Base-by-base conservation (phyloP, 2,113 vertebrate genomes). In the Lonchura striata region DNA sequence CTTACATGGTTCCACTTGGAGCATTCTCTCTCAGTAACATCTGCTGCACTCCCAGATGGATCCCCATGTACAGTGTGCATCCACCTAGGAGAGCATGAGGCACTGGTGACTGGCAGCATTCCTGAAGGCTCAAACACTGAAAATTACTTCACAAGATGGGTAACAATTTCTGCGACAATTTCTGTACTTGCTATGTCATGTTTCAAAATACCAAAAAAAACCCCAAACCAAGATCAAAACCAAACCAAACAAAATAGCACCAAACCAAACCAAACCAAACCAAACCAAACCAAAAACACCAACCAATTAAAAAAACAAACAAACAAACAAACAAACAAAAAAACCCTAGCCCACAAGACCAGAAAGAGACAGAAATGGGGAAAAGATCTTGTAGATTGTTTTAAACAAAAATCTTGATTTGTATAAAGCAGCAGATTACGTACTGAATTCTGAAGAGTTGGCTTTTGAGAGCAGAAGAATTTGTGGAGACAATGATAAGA, bases 211-310 rank as follows among this genome's bases (percentile, higher is more conserved):
- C 8, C 2, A 6, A 1, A 50, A n/a, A 37, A 44, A 11, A 2
- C n/a, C 22, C 28, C 2, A 27, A 50, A 25, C 7, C 10, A 5
- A n/a, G n/a, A n/a, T n/a, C n/a, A n/a, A 49, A 27, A 28, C 19
- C 5, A 0, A 28, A 16, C 1, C 12, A 49, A 49, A 50, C 9
- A 24, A 59, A 59, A 35, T 15, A 24, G 13, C 9, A 42, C 9
- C 19, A 17, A 57, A 59, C 4, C 33, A 24, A n/a, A 28, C n/a
- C 12, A 18, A n/a, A 35, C 1, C 4, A 49, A 54, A 13, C 16
- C 39, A 42, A n/a, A 50, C n/a, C n/a, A n/a, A 52, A 10, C 39
- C 11, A 3, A n/a, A n/a, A n/a, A n/a, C 0, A 5, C 5, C 13
- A 50, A 50, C 3, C 1, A 37, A 44, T 37, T 18, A 81, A 72